Evolutionary conservation across 2,113 vertebrate species (phyloP), one percentile per base, ranked within the genome.

Genomic region (Cacatua alba): DNA sequence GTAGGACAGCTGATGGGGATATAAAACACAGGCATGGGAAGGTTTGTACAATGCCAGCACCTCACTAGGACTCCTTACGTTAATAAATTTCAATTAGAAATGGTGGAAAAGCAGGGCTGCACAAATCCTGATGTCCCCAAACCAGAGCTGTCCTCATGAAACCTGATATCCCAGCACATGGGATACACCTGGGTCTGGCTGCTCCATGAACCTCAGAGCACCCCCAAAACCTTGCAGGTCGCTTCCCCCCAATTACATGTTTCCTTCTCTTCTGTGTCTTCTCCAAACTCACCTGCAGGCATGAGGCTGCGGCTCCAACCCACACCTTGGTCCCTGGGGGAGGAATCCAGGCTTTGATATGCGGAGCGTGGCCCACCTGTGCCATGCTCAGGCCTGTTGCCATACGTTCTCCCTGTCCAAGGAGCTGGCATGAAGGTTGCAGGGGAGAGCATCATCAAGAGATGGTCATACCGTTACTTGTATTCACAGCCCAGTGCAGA

Each of bases 401-500:
- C 87, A 49, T 13, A 26, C 1, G 17, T 70, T 44, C 64, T 88
- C 44, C 62, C 41, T 17, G 84, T 92, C 81, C 82, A 33, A 82
- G 91, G 75, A 90, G 46, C 67, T 80, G 87, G 57, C 82, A 92
- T 0, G 2, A 72, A 52, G 89, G 35, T 92, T 2, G 26, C 74
- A 52, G n/a, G 20, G 44, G n/a, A 53, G 35, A 79, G 26, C 24
- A 69, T 1, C 53, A 52, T 23, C 15, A 28, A 57, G 74, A 85
- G 43, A 4, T 0, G 3, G 24, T 74, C 4, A 1, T 92, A 93
- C 84, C 15, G 28, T 1, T 59, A 26, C 39, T 59, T 35, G 87
- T 6, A 20, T 0, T 0, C 1, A 3, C 14, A 83, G 63, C 63
- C 1, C 1, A 65, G 68, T 0, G 0, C 60, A 7, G 69, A 62